These are phyloP conservation scores for Onthophagus taurus DNA, from an alignment of 1,140 invertebrate species.

Conservation along the genomic window DNA sequence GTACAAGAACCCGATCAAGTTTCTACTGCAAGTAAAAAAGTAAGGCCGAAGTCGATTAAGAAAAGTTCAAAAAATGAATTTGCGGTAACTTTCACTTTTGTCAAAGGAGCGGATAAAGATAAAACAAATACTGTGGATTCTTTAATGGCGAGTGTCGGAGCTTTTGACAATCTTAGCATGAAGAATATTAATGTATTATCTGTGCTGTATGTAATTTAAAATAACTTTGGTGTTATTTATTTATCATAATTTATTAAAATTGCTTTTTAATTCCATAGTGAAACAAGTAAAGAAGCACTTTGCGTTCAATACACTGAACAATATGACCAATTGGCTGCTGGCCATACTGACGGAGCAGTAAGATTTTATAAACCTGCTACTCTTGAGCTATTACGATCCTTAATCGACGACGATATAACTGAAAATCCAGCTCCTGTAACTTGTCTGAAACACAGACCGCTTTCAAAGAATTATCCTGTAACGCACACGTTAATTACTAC, in stretches of 20 bases:
- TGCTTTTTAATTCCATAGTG: conserved; percentile 35
- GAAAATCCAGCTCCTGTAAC: conserved; percentile 45
- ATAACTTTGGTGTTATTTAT: neutral
- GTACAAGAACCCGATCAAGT: too few relatives aligned
- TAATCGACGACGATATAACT: conserved; percentile 45
- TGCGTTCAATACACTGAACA: conserved; percentile 52
- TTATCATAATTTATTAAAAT: too few relatives aligned
- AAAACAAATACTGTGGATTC: too few relatives aligned
- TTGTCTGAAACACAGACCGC: conserved; percentile 47
- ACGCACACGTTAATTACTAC: conserved; percentile 44
- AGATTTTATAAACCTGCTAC: conserved; percentile 42
- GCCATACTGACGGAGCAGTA: conserved; percentile 46
- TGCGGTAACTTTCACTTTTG: neutral
- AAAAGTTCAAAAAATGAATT: conserved; percentile 4
- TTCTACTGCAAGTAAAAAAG: too few relatives aligned
- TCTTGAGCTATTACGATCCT: conserved; percentile 34
- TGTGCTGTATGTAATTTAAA: neutral
- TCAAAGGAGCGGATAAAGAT: conserved; percentile 1
- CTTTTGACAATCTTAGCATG: neutral
- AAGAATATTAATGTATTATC: neutral
- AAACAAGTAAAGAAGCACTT: conserved; percentile 43
- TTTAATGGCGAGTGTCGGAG: neutral
- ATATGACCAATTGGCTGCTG: conserved; percentile 44
- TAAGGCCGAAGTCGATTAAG: too few relatives aligned
- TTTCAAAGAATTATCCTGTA: conserved; percentile 44